These are phyloP conservation scores for Bhutanitis thaidina DNA, from an alignment of 2,888 invertebrate genomes.

Conservation along the genomic window DNA sequence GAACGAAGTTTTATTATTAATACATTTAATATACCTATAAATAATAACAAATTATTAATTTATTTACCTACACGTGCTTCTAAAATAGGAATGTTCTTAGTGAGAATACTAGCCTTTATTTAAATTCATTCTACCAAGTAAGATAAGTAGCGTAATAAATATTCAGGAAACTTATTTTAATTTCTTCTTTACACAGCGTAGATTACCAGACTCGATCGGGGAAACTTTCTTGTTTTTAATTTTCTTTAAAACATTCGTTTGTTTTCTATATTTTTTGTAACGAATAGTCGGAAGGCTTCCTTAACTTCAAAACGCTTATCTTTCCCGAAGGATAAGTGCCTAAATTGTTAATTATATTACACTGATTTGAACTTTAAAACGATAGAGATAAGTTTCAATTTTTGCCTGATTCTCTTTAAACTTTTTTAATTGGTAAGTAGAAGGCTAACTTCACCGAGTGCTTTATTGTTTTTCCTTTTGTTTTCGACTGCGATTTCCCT, in stretches of 20 bases:
- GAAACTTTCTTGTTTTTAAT: slow-evolving; percentile 78
- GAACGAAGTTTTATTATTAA: slow-evolving; percentile 14
- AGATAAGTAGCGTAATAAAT: slow-evolving; percentile 76
- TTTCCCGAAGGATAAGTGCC: slow-evolving; percentile 46
- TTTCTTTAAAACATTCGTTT: slow-evolving; percentile 77
- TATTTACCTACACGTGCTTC: slow-evolving; percentile 19
- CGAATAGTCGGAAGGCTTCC: slow-evolving; percentile 71
- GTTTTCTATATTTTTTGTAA: slow-evolving; percentile 69
- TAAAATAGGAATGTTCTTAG: background rate
- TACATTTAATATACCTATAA: slow-evolving; percentile 11
- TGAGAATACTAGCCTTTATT: slow-evolving; percentile 30
- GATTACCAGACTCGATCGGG: slow-evolving; percentile 73
- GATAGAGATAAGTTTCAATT: slow-evolving; percentile 47
- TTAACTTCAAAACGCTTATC: slow-evolving; percentile 68
- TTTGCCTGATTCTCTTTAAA: slow-evolving; percentile 48
- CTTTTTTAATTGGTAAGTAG: slow-evolving; percentile 66
- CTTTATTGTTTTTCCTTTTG: slow-evolving; percentile 39
- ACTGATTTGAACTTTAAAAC: slow-evolving; percentile 51
- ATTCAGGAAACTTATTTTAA: slow-evolving; percentile 77
- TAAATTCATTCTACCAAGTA: slow-evolving; percentile 56
- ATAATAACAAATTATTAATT: slow-evolving; percentile 26
- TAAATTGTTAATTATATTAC: slow-evolving; percentile 38
- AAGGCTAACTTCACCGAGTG: slow-evolving; percentile 44
- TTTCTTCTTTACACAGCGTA: slow-evolving; percentile 76
- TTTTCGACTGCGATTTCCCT: slow-evolving; percentile 34